These are phyloP conservation scores for Ovibos moschatus DNA, from an alignment of 2,113 vertebrate species.

Conservation along the genomic window DNA sequence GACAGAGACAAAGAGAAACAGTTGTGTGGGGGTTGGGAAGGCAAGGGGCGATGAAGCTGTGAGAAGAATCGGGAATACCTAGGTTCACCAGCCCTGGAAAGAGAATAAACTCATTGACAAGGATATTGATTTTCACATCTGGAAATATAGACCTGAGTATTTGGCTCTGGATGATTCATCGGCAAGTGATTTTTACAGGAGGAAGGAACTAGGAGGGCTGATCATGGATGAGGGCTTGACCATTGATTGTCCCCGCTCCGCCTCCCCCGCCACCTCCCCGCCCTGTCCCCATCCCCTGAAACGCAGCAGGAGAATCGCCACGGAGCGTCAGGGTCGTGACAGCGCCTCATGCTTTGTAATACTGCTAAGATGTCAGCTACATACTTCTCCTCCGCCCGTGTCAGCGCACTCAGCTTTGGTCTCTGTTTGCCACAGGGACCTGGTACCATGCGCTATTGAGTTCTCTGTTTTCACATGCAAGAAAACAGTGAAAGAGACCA, in stretches of 20 bases:
- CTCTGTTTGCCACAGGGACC: not conserved
- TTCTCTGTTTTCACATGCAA: not conserved
- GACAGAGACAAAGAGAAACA: constrained; percentile 43
- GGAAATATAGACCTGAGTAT: not conserved
- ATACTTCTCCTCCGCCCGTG: not conserved
- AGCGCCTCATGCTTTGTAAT: not conserved
- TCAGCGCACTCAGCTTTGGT: not conserved
- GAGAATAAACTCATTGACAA: not conserved
- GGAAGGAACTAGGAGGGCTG: not conserved
- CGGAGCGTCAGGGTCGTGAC: not conserved
- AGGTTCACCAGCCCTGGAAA: not conserved
- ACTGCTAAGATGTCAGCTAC: not conserved
- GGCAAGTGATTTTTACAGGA: not conserved
- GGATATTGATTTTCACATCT: constrained; percentile 15
- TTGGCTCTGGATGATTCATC: not conserved
- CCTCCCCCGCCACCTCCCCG: fast-evolving
- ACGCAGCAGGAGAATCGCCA: not conserved
- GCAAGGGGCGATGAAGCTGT: not conserved
- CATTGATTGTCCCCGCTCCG: not conserved
- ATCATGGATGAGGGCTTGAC: not conserved
- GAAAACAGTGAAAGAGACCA: not conserved
- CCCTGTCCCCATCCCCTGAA: not conserved
- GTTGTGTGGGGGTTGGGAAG: not conserved
- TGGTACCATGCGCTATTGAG: not conserved
- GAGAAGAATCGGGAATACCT: not conserved